phyloP scores from a whole-genome alignment of 2,797 vertebrate genomes.

The Lithobates sylvaticus region DNA sequence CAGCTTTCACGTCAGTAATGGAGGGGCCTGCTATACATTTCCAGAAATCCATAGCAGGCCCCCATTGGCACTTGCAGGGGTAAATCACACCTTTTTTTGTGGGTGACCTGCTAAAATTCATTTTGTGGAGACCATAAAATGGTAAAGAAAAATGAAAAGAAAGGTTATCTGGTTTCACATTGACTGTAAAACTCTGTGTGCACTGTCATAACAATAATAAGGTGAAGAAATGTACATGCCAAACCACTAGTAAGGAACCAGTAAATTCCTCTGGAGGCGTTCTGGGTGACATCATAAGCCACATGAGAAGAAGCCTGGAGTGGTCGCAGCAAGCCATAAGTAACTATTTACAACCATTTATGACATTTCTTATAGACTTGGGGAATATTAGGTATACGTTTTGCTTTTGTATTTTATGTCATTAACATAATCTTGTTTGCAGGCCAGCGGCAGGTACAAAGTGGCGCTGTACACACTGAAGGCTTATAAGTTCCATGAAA shows the following conservation, averaged over 20 bases:
- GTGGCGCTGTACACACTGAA: neutral
- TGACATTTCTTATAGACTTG: constrained; percentile 31
- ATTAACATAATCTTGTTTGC: constrained; percentile 34
- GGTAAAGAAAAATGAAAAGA: constrained; percentile 59
- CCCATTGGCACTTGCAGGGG: constrained; percentile 49
- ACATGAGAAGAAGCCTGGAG: constrained; percentile 58
- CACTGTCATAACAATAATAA: constrained; percentile 63
- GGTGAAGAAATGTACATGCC: constrained; percentile 60
- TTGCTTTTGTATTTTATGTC: constrained; percentile 34
- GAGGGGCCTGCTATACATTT: constrained; percentile 42
- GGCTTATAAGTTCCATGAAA: constrained; percentile 7
- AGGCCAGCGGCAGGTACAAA: constrained; percentile 29
- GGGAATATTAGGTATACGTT: constrained; percentile 28
- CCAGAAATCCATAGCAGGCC: constrained; percentile 47
- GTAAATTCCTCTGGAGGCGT: constrained; percentile 60
- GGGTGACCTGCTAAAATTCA: constrained; percentile 62
- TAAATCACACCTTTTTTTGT: constrained; percentile 61
- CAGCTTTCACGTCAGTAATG: constrained; percentile 38
- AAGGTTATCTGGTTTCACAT: constrained; percentile 62
- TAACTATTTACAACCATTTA: constrained; percentile 51
- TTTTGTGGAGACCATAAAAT: constrained; percentile 56
- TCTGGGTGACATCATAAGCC: constrained; percentile 61
- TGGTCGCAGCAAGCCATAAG: constrained; percentile 55
- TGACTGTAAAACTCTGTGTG: constrained; percentile 59
- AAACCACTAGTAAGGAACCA: constrained; percentile 58